A percentile compares a stretch with the other conserved stretches of the same genome.
Conservation (phyloP, 2,797 vertebrate genomes). For the Amniataba percoides region DNA sequence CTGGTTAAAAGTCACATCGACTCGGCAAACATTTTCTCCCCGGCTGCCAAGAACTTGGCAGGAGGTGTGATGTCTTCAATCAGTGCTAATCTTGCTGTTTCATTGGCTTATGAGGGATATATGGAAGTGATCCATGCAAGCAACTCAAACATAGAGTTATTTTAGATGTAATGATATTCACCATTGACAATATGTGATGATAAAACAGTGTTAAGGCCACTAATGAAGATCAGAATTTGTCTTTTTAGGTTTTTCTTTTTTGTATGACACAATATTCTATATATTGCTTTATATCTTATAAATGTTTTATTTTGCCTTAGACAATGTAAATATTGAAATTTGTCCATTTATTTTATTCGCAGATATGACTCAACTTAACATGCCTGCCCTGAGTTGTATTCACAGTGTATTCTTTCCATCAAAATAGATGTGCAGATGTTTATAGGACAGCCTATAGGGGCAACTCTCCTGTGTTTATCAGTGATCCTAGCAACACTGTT, state of each 20-base stretch:
- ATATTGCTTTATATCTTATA: not conserved
- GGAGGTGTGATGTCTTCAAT: constrained; percentile 57
- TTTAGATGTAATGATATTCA: not conserved
- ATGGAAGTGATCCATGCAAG: constrained; percentile 17
- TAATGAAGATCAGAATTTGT: no score
- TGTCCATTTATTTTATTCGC: not conserved
- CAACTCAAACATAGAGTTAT: not conserved
- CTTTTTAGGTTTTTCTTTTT: not conserved
- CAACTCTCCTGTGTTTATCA: constrained; percentile 15
- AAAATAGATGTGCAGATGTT: constrained; percentile 8
- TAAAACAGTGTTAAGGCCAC: not conserved
- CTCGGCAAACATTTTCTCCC: constrained; percentile 79
- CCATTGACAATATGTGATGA: not conserved
- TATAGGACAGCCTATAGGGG: not conserved
- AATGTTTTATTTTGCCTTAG: not conserved
- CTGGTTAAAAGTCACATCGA: constrained; percentile 81
- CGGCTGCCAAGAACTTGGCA: constrained; percentile 69
- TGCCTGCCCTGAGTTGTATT: not conserved
- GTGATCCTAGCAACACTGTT: constrained; percentile 37
- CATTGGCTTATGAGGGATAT: constrained; percentile 29
- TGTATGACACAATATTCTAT: not conserved
- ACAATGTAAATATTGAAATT: not conserved
- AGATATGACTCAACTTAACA: not conserved
- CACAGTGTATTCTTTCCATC: not conserved
- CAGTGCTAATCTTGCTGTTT: constrained; percentile 47